These are phyloP conservation scores for Melanophora roralis DNA, from an alignment of 2,888 invertebrate genomes.

Conservation along the genomic window DNA sequence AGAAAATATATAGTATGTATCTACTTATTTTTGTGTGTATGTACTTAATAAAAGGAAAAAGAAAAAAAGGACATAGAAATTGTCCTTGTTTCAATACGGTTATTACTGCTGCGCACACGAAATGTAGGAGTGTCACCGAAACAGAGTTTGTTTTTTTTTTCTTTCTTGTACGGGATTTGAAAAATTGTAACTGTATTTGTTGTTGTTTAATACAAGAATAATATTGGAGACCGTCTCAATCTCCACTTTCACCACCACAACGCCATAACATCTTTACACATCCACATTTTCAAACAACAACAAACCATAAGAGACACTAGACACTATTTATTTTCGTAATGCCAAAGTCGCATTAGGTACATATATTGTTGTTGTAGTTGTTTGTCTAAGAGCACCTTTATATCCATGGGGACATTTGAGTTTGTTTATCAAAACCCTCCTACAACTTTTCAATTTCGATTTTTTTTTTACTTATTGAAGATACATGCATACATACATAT, in stretches of 20 bases:
- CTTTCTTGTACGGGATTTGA: conserved; percentile 15
- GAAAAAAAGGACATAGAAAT: conserved; percentile 25
- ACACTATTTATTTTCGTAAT: conserved; percentile 53
- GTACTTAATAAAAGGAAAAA: conserved; percentile 7
- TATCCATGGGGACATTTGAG: conserved; percentile 47
- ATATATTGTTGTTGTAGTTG: conserved; percentile 1
- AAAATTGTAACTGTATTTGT: conserved; percentile 44
- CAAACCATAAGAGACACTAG: conserved; percentile 45
- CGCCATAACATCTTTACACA: not conserved
- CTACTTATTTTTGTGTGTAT: too few relatives aligned
- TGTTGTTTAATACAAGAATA: conserved; percentile 32
- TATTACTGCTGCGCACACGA: conserved; percentile 63
- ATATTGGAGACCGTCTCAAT: conserved; percentile 9
- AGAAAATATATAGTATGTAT: too few relatives aligned
- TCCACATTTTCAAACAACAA: not conserved
- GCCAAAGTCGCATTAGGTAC: conserved; percentile 42
- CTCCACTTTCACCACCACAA: not conserved
- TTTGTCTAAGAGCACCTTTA: conserved; percentile 51
- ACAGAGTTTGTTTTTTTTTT: conserved; percentile 19
- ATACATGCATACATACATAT: too few relatives aligned
- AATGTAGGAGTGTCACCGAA: conserved; percentile 62
- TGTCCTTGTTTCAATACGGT: conserved; percentile 59
- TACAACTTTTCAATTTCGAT: conserved; percentile 18
- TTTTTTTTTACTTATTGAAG: not conserved
- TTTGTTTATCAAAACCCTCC: conserved; percentile 20